Evolutionary conservation across 2,113 vertebrate genomes (phyloP), one percentile per base, ranked within the genome.

Genomic region (Hippocampus zosterae): DNA sequence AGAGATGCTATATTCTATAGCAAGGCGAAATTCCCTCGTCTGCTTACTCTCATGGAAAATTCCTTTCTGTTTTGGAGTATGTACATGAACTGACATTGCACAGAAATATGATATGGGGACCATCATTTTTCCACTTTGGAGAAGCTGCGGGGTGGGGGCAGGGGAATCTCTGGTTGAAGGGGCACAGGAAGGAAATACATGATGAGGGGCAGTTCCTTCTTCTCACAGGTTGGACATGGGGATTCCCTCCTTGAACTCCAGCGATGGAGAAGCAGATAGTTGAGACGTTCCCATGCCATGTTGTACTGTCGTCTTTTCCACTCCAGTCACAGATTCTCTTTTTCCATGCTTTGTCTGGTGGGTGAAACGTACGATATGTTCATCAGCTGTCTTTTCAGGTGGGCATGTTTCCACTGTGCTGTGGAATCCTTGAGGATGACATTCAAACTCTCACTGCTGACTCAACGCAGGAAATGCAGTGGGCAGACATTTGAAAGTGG

Each of bases 221-320:
- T 56, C 65, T 57, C 40, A 65, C n/a, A 48, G 40, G 57, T 74
- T 80, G 42, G 57, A 78, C 55, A 44, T 68, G 84, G 85, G 81
- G 79, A 75, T 81, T 79, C 78, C 74, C 73, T 75, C 69, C 11
- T 75, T 74, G 55, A 60, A 83, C 33, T 86, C 81, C 71, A 82
- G 71, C 84, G 75, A 81, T 87, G 78, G 85, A 91, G 84, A 90
- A 88, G 72, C 77, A 76, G 87, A 87, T 85, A 88, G 81, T 33
- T 88, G 89, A 91, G 86, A 90, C 77, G 69, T 90, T 91, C 84
- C 84, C 91, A 89, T 85, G 87, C 88, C 78, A 81, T 81, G 71
- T 70, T 77, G 82, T 55, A 76, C 83, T 88, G 82, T 90, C 92
- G 84, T 91, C 72, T 82, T 88, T 90, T 88, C 78, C 84, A 56